These are phyloP conservation scores for Arctia plantaginis DNA, from an alignment of 2,888 invertebrate species.

Conservation along the genomic window DNA sequence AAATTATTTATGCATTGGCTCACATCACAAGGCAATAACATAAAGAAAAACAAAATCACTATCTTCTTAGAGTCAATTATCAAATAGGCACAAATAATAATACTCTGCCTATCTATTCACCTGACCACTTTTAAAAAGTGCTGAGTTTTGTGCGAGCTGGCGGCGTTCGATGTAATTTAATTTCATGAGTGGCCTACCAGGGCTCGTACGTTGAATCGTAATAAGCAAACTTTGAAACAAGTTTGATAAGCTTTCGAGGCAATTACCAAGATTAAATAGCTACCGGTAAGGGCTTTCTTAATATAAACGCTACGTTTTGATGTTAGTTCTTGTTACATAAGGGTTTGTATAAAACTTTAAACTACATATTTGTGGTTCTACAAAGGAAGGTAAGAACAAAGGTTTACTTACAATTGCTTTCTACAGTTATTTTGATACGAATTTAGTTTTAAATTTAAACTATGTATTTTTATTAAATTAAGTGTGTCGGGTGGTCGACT, in stretches of 20 bases:
- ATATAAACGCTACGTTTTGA: slow-evolving; percentile 48
- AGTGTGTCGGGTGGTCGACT: neutral
- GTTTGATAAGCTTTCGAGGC: slow-evolving; percentile 75
- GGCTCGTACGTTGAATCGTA: slow-evolving; percentile 70
- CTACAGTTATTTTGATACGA: neutral
- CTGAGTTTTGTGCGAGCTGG: slow-evolving; percentile 63
- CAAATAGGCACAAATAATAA: slow-evolving; percentile 30
- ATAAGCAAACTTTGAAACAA: slow-evolving; percentile 75
- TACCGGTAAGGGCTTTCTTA: slow-evolving; percentile 53
- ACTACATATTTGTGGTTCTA: slow-evolving; percentile 8
- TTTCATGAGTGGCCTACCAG: slow-evolving; percentile 76
- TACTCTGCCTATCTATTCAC: slow-evolving; percentile 32
- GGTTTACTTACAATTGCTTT: neutral
- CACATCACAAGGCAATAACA: neutral
- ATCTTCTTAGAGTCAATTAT: slow-evolving; percentile 32
- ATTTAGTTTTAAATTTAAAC: neutral
- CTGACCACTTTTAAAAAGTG: slow-evolving; percentile 67
- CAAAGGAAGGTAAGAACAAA: neutral
- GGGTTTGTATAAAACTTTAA: slow-evolving; percentile 17
- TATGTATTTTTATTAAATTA: neutral
- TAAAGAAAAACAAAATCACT: neutral
- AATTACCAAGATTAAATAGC: slow-evolving; percentile 73
- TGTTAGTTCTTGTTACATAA: slow-evolving; percentile 33
- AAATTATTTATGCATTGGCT: neutral
- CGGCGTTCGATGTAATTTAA: slow-evolving; percentile 76